Base-by-base conservation (phyloP, 35 echinoderm and acorn worm genomes). In the Ptychodera flava region DNA sequence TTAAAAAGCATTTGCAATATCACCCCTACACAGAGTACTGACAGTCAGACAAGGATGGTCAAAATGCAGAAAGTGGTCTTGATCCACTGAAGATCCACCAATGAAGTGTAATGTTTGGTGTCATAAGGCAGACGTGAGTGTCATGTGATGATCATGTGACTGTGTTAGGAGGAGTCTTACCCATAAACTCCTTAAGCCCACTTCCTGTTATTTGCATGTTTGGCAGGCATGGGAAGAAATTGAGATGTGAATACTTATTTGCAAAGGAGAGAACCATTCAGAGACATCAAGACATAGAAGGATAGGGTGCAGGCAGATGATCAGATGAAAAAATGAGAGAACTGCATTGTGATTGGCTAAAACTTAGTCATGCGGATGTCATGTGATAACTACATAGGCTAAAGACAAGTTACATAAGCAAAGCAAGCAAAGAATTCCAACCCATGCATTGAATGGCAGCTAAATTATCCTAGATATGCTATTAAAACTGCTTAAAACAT, bases 181-280 rank as follows among this genome's bases (percentile, higher is more conserved):
- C 45, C 45, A 64, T 64, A 64, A 64, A 64, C 45, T 64, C 45
- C 45, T 64, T 64, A 64, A 64, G 45, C 45, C 45, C 45, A 64
- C 45, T 64, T 64, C 45, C 45, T 64, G 45, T 64, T 64, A 64
- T 64, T 64, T 64, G 45, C 45, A 64, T 64, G 45, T 64, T 64
- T 64, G 45, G 45, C 45, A 64, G 45, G 45, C 45, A 64, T 64
- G 45, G 45, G 45, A 64, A 64, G 45, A 64, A 64, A 64, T 64
- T 64, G 45, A 64, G 45, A 64, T 64, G 45, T 64, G 45, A 64
- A 64, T 64, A 64, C 45, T 64, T 64, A 64, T 64, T n/a, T 64
- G 45, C 45, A 64, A 64, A 64, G 45, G 45, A 64, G 45, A 64
- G 45, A 64, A 64, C 22, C 6, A 64, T 22, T 12, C 45, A 64